Percentiles rank a stretch among this genome's conserved stretches.
These are phyloP conservation scores for Watsonalla binaria DNA, from an alignment of 2,888 invertebrate genomes.

Conservation along the genomic window DNA sequence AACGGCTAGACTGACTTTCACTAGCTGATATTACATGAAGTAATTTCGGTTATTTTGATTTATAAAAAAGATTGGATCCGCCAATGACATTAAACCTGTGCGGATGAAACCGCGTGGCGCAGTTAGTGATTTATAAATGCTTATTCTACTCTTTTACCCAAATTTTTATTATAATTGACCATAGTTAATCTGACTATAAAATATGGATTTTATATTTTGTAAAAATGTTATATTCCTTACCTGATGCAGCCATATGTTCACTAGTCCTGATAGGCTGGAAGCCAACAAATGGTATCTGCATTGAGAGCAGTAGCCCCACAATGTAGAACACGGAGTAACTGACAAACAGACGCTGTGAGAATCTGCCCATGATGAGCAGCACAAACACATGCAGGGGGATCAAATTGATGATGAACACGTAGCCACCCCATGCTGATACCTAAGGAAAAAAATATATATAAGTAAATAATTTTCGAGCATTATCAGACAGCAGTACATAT, in stretches of 20 bases:
- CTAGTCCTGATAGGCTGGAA: slow-evolving; percentile 99
- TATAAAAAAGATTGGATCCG: too few relatives aligned
- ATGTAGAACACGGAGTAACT: slow-evolving; percentile 99
- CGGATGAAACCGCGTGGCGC: too few relatives aligned
- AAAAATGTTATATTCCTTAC: slow-evolving; percentile 52
- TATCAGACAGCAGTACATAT: too few relatives aligned
- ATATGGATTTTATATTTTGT: too few relatives aligned
- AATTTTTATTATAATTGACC: too few relatives aligned
- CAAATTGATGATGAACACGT: slow-evolving; percentile 99
- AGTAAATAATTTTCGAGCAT: neutral
- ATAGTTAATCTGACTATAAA: too few relatives aligned
- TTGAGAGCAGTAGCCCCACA: slow-evolving; percentile 94
- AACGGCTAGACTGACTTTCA: too few relatives aligned
- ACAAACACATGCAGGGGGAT: slow-evolving; percentile 99
- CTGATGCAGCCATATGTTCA: slow-evolving; percentile 99
- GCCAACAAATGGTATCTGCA: slow-evolving; percentile 98
- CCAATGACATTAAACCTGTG: too few relatives aligned
- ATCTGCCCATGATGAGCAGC: slow-evolving; percentile 95
- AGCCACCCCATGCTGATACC: slow-evolving; percentile 99
- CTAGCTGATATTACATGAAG: too few relatives aligned
- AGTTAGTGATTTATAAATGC: too few relatives aligned
- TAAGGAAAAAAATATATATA: slow-evolving; percentile 51
- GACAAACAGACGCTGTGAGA: slow-evolving; percentile 93
- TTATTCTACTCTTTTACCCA: too few relatives aligned
- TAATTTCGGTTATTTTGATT: too few relatives aligned